Evolutionary conservation across 2,797 vertebrate genomes (phyloP), one percentile per base, ranked within the genome.

Genomic region (Neosalanx taihuensis): DNA sequence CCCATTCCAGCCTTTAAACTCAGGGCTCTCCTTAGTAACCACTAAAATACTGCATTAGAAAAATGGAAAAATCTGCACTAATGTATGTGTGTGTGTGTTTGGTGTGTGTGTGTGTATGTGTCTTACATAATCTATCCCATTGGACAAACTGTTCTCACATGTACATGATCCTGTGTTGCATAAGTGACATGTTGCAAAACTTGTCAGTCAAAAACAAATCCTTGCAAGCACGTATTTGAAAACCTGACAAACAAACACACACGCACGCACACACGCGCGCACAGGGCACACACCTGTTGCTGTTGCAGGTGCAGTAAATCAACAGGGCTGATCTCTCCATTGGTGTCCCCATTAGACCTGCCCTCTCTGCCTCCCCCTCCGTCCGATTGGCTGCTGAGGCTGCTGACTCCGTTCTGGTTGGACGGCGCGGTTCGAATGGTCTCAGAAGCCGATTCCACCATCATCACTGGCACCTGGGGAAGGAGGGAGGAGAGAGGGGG

Each of bases 361-460:
- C 93, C 93, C 51, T 95, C 93, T 37, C 94, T 82, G 10, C 95
- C 93, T 31, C 95, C 93, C 26, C 94, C 89, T 17, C 93, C 95
- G 72, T 98, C 97, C 2, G 94, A 94, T 86, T 96, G 97, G 86
- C 95, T 96, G 77, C 92, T 95, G 84, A 98, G 94, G 90, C 95
- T 96, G 93, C 97, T 95, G 88, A 98, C 95, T 86, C 97, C 97
- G 81, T 98, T 99, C 87, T 98, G 97, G 88, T 93, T 89, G 75
- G 96, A 94, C 75, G 97, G 94, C 83, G 95, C 94, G 67, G 97
- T 98, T 85, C 97, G 95, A 94, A 98, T 98, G 91, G 96, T 96
- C 95, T 99, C 97, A 78, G 96, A 98, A 90, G 97, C 97, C 33
- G 97, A 99, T 95, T 99, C 97, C 93, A 98, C 97, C 97, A 99